Evolutionary conservation across 2,113 vertebrate genomes (phyloP).

Genomic region (Martes martes): DNA sequence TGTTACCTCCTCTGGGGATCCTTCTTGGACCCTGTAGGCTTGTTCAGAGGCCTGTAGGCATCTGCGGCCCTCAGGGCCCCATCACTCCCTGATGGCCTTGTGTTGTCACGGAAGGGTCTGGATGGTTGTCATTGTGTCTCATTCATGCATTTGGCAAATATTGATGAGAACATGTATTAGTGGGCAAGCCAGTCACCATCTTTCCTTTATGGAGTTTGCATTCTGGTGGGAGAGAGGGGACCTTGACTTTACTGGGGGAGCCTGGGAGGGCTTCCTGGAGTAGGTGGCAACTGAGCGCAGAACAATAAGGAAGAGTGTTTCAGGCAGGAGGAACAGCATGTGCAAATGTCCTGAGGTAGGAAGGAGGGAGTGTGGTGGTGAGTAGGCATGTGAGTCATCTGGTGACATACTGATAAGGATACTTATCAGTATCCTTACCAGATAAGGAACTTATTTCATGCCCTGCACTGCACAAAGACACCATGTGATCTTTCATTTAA

Average conservation of each 20-base stretch:
- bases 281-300: background rate
- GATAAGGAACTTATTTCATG: too few relatives aligned
- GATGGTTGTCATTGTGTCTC: background rate
- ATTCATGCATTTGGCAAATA: background rate
- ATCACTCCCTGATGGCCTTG: background rate
- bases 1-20: background rate
- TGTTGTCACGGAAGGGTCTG: background rate
- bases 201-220: background rate
- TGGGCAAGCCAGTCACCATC: background rate
- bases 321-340: background rate
- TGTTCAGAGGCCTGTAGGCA: background rate
- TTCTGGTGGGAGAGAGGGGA: background rate
- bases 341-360: background rate
- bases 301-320: background rate
- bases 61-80: background rate
- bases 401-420: background rate
- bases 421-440: too few relatives aligned
- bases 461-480: background rate
- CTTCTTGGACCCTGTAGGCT: background rate
- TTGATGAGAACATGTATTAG: background rate
- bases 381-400: background rate
- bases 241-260: background rate
- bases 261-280: background rate
- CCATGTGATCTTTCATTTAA: background rate
- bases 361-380: too few relatives aligned